These are phyloP conservation scores for Hydra vulgaris DNA, from an alignment of 30 jellyfish, hydroid and myxozoan genomes.

Conservation along the genomic window DNA sequence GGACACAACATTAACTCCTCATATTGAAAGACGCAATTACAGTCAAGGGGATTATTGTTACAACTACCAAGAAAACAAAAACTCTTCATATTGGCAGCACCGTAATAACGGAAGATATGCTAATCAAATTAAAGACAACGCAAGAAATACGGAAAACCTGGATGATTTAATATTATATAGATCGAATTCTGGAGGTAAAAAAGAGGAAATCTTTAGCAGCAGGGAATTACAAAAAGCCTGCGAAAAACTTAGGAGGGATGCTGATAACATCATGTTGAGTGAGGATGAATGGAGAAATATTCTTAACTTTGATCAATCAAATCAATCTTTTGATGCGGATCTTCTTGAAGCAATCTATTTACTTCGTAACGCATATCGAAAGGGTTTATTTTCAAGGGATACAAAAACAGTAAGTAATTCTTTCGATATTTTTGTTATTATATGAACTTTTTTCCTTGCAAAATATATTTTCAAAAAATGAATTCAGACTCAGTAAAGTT, in stretches of 20 bases:
- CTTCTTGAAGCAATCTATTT: constrained; percentile 70
- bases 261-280: not conserved
- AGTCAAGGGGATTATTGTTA: not conserved
- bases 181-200: not conserved
- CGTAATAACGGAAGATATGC: not conserved
- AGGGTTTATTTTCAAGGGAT: constrained; percentile 43
- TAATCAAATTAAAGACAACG: not conserved
- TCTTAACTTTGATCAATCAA: not conserved
- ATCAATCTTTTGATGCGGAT: constrained; percentile 22
- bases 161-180: not conserved
- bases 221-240: not conserved
- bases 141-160: not conserved
- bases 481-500: too few relatives aligned
- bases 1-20: not conserved
- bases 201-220: not conserved
- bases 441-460: too few relatives aligned
- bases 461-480: too few relatives aligned
- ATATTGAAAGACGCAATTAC: not conserved
- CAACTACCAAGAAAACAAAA: too few relatives aligned
- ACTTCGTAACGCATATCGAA: constrained; percentile 63
- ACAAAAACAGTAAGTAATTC: constrained; percentile 4
- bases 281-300: not conserved
- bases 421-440: too few relatives aligned
- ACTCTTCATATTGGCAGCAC: not conserved
- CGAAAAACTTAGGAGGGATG: not conserved